Evolutionary conservation across 2,888 invertebrate species (phyloP), one percentile per base, ranked within the genome.

Genomic region (Oxystoma pomonae): DNA sequence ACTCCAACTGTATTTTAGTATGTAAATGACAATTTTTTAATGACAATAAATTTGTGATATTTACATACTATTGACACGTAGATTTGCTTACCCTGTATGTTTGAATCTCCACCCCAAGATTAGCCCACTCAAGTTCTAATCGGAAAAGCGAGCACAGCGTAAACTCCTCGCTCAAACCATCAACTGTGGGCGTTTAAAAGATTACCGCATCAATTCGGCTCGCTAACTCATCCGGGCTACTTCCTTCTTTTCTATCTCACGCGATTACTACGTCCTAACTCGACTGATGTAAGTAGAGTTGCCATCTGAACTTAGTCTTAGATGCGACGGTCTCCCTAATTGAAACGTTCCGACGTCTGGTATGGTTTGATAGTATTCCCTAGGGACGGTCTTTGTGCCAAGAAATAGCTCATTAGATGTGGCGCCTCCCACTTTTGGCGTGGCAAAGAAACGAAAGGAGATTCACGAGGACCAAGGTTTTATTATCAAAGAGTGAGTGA

Each of bases 371-470:
- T 80, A 79, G 78, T 75, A 70, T 75, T 75, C 78, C 74, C 77
- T 59, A 64, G 78, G 74, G 78, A 75, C 66, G 59, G 71, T 74
- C 78, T 78, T 78, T 79, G 77, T 78, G 77, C 77, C 72, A 72
- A 77, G 75, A 77, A 76, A 77, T 78, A 78, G 78, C 77, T 79
- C 78, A 79, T 79, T 78, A 79, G 77, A 77, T 73, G 67, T 61
- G 35, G 35, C 60, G 59, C 68, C 67, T 62, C 65, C 68, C 67
- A 63, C 67, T 53, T 53, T 53, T 50, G 50, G n/a, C n/a, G n/a
- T n/a, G n/a, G n/a, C n/a, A n/a, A n/a, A n/a, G n/a, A n/a, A n/a
- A n/a, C n/a, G n/a, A n/a, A n/a, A n/a, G n/a, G n/a, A n/a, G n/a
- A n/a, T n/a, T n/a, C n/a, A n/a, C n/a, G n/a, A n/a, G n/a, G n/a